Evolutionary conservation across 2,888 invertebrate genomes (phyloP), one percentile per base, ranked within the genome.

Genomic region (Entomobrya multifasciata): DNA sequence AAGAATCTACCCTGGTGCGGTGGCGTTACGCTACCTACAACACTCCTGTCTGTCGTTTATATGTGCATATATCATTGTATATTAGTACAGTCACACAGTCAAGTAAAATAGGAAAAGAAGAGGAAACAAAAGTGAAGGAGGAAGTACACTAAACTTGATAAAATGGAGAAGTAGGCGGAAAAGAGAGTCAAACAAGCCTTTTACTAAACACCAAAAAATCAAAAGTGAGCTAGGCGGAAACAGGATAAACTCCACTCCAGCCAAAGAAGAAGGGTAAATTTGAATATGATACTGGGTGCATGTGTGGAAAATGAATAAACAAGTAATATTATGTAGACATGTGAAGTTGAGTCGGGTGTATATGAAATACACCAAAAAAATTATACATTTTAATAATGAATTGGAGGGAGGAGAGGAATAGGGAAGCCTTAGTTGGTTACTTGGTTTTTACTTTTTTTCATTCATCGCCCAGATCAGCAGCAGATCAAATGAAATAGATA

Each of bases 161-260:
- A 17, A 52, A 1, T 4, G 17, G 52, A 36, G 17, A n/a, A 52
- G 52, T n/a, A 52, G 15, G 52, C 5, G 17, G n/a, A 17, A 20
- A 55, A 17, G 20, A 55, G 55, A n/a, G 55, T 20, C 6, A 13
- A 55, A 55, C 4, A 55, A n/a, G 20, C 20, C 55, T n/a, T 55
- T 20, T 55, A 49, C 27, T 30, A 36, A 11, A 41, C 36, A 10
- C 17, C 52, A 74, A 74, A n/a, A n/a, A 10, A 15, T 17, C 49
- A 74, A 52, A 17, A 17, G 27, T 74, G 74, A 74, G 49, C 52
- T 52, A 52, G 74, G 52, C 49, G 52, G 74, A 74, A 74, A 74
- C 52, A 49, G 74, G 25, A 67, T 47, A 67, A n/a, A n/a, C n/a
- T n/a, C n/a, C n/a, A 74, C 47, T 72, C 70, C 70, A 72, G 47